Conservation (phyloP, 2,113 vertebrate genomes). For the Bothrops jararaca region DNA sequence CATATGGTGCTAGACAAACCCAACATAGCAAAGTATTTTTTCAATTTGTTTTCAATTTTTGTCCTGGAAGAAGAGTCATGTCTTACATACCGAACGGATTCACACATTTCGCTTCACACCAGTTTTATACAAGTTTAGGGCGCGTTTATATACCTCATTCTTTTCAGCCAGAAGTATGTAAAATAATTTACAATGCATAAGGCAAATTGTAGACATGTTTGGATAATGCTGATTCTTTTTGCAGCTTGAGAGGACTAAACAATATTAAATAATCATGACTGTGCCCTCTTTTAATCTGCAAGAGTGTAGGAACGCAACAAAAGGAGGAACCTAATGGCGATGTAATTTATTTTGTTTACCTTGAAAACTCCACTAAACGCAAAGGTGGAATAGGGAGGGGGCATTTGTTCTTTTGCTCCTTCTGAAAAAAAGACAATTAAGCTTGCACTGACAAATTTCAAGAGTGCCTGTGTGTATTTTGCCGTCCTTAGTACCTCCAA, state of each 20-base stretch:
- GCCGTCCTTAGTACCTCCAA: slow-evolving; percentile 76
- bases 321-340: background rate
- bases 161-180: background rate
- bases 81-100: background rate
- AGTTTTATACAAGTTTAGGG: background rate
- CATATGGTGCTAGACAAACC: background rate
- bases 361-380: background rate
- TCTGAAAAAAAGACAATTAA: background rate
- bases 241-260: background rate
- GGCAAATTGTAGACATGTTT: background rate
- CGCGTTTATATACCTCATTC: background rate
- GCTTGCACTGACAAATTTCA: background rate
- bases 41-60: background rate
- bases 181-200: background rate
- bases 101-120: background rate
- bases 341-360: background rate
- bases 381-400: background rate
- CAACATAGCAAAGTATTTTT: background rate
- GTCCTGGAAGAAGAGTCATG: background rate
- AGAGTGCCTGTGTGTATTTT: background rate
- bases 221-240: background rate
- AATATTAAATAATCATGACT: background rate
- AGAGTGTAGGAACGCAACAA: background rate
- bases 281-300: background rate
- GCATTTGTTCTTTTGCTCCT: background rate